Conservation (phyloP, 2,797 vertebrate species). For the Acipenser transmontanus region DNA sequence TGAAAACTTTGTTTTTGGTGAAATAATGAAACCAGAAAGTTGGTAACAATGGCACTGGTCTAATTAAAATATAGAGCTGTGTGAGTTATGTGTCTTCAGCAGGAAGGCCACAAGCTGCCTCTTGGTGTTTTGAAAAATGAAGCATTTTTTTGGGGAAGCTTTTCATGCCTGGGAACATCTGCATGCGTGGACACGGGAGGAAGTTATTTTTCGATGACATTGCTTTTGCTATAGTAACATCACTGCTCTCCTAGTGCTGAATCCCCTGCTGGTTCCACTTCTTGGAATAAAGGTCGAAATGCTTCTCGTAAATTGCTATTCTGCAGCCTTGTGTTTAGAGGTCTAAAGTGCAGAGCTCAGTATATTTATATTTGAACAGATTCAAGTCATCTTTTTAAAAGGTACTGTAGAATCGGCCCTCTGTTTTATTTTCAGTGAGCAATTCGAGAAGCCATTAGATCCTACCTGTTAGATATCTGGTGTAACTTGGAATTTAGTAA, state of each 20-base stretch:
- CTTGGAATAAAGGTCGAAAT: neutral
- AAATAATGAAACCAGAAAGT: neutral
- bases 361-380: no score
- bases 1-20: neutral
- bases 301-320: neutral
- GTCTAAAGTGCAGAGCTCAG: no score
- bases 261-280: neutral
- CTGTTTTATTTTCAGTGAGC: no score
- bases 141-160: no score
- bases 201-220: constrained; percentile 31
- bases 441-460: no score
- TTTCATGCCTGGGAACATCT: constrained; percentile 15
- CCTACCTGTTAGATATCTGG: no score
- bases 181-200: constrained; percentile 17
- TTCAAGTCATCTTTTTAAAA: no score
- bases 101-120: no score
- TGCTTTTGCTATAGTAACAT: constrained; percentile 26
- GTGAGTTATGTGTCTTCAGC: constrained; percentile 8
- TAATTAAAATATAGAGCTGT: neutral
- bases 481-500: no score
- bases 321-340: no score
- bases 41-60: neutral
- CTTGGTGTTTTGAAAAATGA: no score
- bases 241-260: constrained; percentile 18
- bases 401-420: no score